Evolutionary conservation across 1,140 invertebrate species (phyloP).

Genomic region (Aphidius gifuensis): DNA sequence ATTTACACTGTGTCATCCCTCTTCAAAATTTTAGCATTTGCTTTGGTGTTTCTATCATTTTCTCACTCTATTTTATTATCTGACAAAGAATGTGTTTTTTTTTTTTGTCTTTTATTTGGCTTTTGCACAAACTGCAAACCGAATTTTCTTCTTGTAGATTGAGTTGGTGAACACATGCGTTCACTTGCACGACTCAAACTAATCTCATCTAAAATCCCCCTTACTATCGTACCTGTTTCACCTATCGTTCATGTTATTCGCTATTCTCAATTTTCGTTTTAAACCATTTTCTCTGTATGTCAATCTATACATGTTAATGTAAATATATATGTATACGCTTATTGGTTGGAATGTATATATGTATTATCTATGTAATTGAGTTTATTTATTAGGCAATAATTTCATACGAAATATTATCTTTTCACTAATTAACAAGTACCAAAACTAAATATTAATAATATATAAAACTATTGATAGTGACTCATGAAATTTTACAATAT

Average conservation of each 20-base stretch:
- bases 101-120: background rate
- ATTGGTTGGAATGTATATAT: too few relatives aligned
- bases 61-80: slow-evolving; percentile 8
- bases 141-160: slow-evolving; percentile 39
- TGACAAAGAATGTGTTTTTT: background rate
- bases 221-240: slow-evolving; percentile 18
- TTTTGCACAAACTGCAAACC: slow-evolving; percentile 36
- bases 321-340: too few relatives aligned
- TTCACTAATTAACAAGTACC: too few relatives aligned
- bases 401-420: too few relatives aligned
- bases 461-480: too few relatives aligned
- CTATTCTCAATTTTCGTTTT: slow-evolving; percentile 5
- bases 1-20: background rate
- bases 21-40: background rate
- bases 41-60: slow-evolving; percentile 4
- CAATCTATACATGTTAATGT: too few relatives aligned
- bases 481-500: too few relatives aligned
- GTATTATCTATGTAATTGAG: too few relatives aligned
- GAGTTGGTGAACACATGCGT: slow-evolving; percentile 41
- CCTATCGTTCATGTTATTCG: slow-evolving; percentile 13
- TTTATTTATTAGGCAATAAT: too few relatives aligned
- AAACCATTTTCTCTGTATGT: background rate
- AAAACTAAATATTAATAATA: too few relatives aligned
- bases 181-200: slow-evolving; percentile 32
- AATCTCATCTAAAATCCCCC: slow-evolving; percentile 31